phyloP scores from a whole-genome alignment of 37 sponge, comb jelly and placozoan species.

The Spongia lamella region DNA sequence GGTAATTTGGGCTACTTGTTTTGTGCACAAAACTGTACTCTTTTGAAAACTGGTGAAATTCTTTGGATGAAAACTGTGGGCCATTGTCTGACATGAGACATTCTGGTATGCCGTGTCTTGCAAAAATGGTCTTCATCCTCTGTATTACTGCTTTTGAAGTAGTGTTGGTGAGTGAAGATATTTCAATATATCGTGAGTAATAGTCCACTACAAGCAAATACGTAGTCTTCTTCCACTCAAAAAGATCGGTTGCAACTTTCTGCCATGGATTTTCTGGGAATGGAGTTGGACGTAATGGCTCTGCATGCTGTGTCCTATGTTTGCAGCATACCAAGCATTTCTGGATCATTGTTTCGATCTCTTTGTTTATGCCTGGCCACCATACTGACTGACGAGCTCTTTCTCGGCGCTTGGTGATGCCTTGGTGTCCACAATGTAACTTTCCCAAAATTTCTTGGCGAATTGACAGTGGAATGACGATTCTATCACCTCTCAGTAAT shows the following conservation, averaged over 20 bases:
- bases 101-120: neutral
- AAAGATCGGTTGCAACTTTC: constrained; percentile 9
- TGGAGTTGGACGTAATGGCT: constrained; percentile 10
- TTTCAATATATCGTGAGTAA: constrained; percentile 5
- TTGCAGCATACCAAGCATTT: neutral
- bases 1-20: no score
- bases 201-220: constrained; percentile 30
- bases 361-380: constrained; percentile 1
- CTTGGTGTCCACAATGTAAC: neutral
- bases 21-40: no score
- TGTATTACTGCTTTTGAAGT: constrained; percentile 1
- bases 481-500: constrained; percentile 20
- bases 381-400: constrained; percentile 4
- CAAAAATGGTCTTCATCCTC: neutral
- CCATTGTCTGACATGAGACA: no score
- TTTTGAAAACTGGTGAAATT: no score
- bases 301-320: neutral
- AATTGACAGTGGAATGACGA: neutral
- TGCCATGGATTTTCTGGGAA: constrained; percentile 20
- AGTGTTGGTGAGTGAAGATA: neutral
- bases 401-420: constrained; percentile 3
- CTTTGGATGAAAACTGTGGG: no score
- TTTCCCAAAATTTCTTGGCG: neutral
- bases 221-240: neutral
- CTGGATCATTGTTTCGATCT: neutral